Percentiles rank a stretch among this genome's conserved stretches.
Evolutionary conservation across 1,140 invertebrate genomes (phyloP).

Genomic region (Drosophila novamexicana): DNA sequence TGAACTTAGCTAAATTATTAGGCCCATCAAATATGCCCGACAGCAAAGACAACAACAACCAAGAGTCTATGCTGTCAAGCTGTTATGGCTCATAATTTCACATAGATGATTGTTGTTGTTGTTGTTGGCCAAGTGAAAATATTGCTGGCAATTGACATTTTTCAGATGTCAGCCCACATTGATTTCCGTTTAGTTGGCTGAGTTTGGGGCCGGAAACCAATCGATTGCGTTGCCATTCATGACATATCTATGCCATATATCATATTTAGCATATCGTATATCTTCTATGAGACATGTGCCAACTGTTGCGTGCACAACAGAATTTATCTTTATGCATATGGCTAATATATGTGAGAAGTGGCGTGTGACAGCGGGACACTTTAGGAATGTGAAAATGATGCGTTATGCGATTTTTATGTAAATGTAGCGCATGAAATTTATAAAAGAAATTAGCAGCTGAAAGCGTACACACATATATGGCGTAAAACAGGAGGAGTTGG

Average conservation of each 20-base stretch:
- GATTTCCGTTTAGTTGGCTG: constrained; percentile 52
- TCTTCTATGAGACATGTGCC: constrained; percentile 35
- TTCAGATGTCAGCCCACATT: constrained; percentile 51
- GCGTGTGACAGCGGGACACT: constrained; percentile 33
- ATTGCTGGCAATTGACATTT: constrained; percentile 50
- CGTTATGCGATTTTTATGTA: constrained; percentile 64
- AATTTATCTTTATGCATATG: constrained; percentile 25
- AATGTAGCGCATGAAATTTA: constrained; percentile 72
- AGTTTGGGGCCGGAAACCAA: constrained; percentile 48
- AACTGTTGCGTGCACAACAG: constrained; percentile 61
- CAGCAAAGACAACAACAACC: constrained; percentile 9
- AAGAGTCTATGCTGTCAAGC: constrained; percentile 27
- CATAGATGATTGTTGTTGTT: constrained; percentile 10
- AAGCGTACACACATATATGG: constrained; percentile 9
- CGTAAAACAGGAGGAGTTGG: background rate
- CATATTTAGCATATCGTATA: constrained; percentile 20
- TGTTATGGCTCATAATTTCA: constrained; percentile 37
- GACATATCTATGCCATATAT: constrained; percentile 52
- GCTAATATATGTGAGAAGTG: background rate
- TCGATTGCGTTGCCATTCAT: constrained; percentile 50
- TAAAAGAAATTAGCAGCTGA: constrained; percentile 78
- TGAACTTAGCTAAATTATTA: constrained; percentile 24
- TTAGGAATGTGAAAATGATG: constrained; percentile 49
- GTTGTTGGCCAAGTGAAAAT: constrained; percentile 6
- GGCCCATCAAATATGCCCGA: constrained; percentile 24